These are phyloP conservation scores for Chironomus tentans DNA, from an alignment of 2,888 invertebrate genomes.

Conservation along the genomic window DNA sequence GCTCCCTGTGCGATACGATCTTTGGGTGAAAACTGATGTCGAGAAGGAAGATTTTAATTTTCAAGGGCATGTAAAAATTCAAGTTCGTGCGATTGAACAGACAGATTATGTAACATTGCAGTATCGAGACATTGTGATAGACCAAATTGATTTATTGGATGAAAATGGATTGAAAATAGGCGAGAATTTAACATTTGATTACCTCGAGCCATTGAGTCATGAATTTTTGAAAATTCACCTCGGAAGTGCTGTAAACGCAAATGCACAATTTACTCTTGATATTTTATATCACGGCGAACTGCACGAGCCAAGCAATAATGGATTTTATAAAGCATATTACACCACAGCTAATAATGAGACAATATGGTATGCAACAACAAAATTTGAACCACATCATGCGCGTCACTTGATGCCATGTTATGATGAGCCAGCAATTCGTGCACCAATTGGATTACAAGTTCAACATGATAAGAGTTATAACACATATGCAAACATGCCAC, in stretches of 20 bases:
- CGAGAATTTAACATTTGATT: not conserved
- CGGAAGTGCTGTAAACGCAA: not conserved
- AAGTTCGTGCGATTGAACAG: not conserved
- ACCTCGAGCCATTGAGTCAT: not conserved
- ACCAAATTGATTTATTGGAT: not conserved
- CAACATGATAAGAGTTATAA: constrained; percentile 39
- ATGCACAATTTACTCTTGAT: not conserved
- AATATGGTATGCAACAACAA: constrained; percentile 46
- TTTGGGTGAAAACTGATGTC: constrained; percentile 4
- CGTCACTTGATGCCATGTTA: constrained; percentile 60
- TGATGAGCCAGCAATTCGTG: constrained; percentile 57
- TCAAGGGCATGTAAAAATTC: constrained; percentile 1
- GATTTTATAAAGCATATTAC: constrained; percentile 11
- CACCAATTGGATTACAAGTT: constrained; percentile 50
- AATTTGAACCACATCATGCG: constrained; percentile 51
- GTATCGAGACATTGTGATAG: not conserved
- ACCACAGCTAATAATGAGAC: not conserved
- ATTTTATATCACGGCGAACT: constrained; percentile 5
- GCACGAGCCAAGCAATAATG: not conserved
- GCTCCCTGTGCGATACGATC: constrained; percentile 9
- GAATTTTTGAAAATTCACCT: not conserved
- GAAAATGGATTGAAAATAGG: too few relatives aligned
- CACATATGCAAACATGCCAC: constrained; percentile 34
- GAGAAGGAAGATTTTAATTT: not conserved
- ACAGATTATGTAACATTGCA: constrained; percentile 3